Base-by-base conservation (phyloP, 2,888 invertebrate species). In the Cremastobaeus sp. region DNA sequence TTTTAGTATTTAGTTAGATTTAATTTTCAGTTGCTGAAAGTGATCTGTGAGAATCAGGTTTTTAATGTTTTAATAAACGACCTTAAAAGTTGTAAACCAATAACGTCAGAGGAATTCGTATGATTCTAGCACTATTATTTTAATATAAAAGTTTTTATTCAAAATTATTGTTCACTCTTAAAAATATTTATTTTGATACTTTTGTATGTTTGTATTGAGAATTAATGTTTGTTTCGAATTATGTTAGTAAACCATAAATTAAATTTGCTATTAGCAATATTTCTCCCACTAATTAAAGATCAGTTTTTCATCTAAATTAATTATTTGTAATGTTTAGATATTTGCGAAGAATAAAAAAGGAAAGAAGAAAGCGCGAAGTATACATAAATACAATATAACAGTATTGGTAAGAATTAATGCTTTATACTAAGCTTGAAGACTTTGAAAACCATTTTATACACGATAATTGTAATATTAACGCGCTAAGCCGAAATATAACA, bases 341-440 rank as follows among this genome's bases (percentile, higher is more conserved):
- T 76, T 74, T 75, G 20, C 77, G n/a, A n/a, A n/a, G n/a, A 69
- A 60, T 65, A 70, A 73, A 55, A 32, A 30, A 15, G 2, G n/a
- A n/a, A n/a, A n/a, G 30, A 39, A 12, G 15, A 30, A 52, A 25
- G 48, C 37, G 60, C 54, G 60, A 69, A 45, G 48, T 76, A 64
- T 74, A 76, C 37, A 64, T 54, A 43, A 41, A 50, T 72, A 66
- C 55, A 57, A 72, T 68, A 65, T 68, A 76, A 75, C 75, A 81
- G 76, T 80, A 78, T 77, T 81, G 77, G 78, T 83, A 72, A 72
- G 54, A 72, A 57, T 66, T 57, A 85, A 83, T 82, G 87, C 87
- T 87, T 86, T 85, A 85, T 85, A 85, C 83, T 85, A 86, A 83
- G 87, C 87, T 87, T 87, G 78, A 77, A 76, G 80, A 82, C 78